phyloP scores from a whole-genome alignment of 2,888 invertebrate genomes.

The Acanthoscelides obtectus region DNA sequence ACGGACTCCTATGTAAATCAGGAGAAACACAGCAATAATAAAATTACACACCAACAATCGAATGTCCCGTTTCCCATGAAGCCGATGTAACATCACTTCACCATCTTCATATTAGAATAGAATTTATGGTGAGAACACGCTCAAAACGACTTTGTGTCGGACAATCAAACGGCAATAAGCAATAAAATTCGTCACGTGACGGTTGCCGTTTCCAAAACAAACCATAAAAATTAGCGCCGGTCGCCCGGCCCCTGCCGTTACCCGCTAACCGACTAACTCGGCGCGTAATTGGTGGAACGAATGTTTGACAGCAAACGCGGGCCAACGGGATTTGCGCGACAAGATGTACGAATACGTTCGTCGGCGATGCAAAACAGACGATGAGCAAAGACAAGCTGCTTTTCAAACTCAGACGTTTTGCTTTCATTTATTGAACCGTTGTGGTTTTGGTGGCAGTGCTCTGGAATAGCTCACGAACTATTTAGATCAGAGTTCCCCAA shows the following conservation, averaged over 20 bases:
- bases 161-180: conserved; percentile 14
- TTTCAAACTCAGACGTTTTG: too few species aligned
- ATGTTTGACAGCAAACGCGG: background rate
- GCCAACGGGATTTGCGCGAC: background rate
- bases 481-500: too few species aligned
- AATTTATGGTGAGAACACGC: background rate
- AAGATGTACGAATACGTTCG: background rate
- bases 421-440: too few species aligned
- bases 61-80: background rate
- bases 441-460: too few species aligned
- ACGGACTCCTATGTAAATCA: background rate
- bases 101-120: background rate
- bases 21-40: background rate
- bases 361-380: too few species aligned
- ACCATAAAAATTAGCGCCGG: conserved; percentile 35
- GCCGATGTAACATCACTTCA: background rate
- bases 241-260: background rate
- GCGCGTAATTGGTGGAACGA: background rate
- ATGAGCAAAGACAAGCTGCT: too few species aligned
- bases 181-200: conserved; percentile 32
- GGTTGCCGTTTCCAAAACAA: conserved; percentile 32
- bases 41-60: background rate
- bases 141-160: background rate
- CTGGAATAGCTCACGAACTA: too few species aligned
- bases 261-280: background rate